Evolutionary conservation across 2,113 vertebrate species (phyloP).

Genomic region (Leucosticte australis): DNA sequence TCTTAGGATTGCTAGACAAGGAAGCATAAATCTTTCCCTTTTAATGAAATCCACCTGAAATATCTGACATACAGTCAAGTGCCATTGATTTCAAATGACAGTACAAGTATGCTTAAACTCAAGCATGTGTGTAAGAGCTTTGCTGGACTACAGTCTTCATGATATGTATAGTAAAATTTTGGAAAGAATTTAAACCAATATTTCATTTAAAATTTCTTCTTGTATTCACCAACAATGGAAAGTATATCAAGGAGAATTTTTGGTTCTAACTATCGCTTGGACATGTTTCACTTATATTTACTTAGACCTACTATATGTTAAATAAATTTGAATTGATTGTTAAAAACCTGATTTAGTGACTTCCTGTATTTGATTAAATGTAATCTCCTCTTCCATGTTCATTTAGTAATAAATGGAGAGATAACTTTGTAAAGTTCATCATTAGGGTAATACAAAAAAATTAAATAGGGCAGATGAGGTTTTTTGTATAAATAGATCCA

Average conservation of each 20-base stretch:
- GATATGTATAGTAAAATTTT: background rate
- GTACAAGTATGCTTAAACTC: background rate
- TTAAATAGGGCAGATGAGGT: background rate
- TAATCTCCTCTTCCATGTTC: background rate
- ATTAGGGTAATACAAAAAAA: background rate
- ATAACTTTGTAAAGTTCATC: background rate
- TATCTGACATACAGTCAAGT: background rate
- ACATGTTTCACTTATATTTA: background rate
- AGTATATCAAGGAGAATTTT: background rate
- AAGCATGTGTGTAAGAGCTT: background rate
- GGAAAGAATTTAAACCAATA: background rate
- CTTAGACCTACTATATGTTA: background rate
- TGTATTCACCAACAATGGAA: background rate
- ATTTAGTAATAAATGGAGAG: background rate
- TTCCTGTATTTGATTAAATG: slow-evolving; percentile 1
- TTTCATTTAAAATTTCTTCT: background rate
- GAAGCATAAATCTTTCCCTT: background rate
- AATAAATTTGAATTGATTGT: background rate
- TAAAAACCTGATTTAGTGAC: background rate
- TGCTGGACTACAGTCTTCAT: background rate
- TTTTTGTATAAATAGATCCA: background rate
- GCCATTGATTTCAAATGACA: background rate
- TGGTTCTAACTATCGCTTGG: background rate
- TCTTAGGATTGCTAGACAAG: background rate
- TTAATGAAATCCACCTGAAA: slow-evolving; percentile 1